Evolutionary conservation across 2,888 invertebrate genomes (phyloP).

Genomic region (Xestoiulus laeticollis): DNA sequence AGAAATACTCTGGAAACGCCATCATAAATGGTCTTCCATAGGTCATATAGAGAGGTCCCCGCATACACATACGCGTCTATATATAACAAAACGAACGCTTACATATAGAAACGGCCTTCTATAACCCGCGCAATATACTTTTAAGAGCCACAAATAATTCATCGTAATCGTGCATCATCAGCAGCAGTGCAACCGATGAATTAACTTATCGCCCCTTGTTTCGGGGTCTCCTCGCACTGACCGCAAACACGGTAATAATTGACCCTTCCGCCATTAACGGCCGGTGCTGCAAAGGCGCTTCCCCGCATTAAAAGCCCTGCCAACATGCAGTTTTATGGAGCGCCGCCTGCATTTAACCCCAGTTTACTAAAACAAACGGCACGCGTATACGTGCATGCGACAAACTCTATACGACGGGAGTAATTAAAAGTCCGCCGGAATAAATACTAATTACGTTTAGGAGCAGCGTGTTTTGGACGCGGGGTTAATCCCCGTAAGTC

Average conservation of each 20-base stretch:
- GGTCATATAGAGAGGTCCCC: neutral
- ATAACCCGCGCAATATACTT: neutral
- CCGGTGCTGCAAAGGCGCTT: neutral
- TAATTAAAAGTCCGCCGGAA: neutral
- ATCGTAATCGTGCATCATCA: neutral
- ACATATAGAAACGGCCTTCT: neutral
- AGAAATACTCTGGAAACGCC: neutral
- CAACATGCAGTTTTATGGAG: slow-evolving; percentile 26
- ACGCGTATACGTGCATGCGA: neutral
- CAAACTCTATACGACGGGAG: neutral
- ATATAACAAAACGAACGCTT: no score
- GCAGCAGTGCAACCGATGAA: neutral
- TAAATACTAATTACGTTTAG: slow-evolving; percentile 2
- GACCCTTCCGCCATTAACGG: slow-evolving; percentile 28
- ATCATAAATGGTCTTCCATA: neutral
- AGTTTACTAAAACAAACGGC: neutral
- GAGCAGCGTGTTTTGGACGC: neutral
- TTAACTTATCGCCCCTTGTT: neutral
- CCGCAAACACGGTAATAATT: slow-evolving; percentile 33
- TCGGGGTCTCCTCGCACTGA: neutral
- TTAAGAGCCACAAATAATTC: neutral
- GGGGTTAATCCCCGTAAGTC: slow-evolving; percentile 20
- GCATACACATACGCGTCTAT: neutral
- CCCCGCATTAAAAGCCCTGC: neutral
- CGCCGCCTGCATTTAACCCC: slow-evolving; percentile 13